Conservation (phyloP, 2,113 vertebrate genomes). For the Nyctibius bracteatus region DNA sequence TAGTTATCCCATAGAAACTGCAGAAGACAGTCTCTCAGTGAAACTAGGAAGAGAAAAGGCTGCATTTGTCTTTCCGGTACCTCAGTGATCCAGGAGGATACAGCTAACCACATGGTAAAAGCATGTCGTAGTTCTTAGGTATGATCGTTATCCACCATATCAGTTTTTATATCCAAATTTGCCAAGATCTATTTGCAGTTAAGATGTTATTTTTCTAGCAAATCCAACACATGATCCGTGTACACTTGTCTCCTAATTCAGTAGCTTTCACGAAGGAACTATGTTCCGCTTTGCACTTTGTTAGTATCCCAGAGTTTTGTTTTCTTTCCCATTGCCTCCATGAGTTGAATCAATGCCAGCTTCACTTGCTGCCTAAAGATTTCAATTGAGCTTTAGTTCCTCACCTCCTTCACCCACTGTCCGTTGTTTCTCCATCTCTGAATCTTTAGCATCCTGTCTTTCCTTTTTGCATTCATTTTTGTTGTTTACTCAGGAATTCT, state of each 20-base stretch:
- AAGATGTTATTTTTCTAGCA: not conserved
- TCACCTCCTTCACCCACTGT: not conserved
- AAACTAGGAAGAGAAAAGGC: not conserved
- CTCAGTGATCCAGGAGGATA: not conserved
- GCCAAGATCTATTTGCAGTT: not conserved
- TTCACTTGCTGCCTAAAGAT: fast-evolving
- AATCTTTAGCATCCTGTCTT: not conserved
- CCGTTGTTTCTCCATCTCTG: not conserved
- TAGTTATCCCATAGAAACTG: not conserved
- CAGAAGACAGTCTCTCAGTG: not conserved
- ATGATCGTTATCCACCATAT: not conserved
- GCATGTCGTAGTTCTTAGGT: not conserved
- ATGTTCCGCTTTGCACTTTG: fast-evolving
- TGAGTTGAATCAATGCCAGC: not conserved
- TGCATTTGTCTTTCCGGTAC: not conserved
- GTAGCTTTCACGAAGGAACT: not conserved
- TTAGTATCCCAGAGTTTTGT: not conserved
- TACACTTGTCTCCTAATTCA: not conserved
- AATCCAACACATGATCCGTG: not conserved
- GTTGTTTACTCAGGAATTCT: not conserved
- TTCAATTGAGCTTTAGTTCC: not conserved
- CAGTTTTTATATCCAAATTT: not conserved
- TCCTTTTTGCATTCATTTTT: not conserved
- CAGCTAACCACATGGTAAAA: not conserved
- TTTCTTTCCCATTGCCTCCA: not conserved